Evolutionary conservation across 2,113 vertebrate genomes (phyloP), one percentile per base, ranked within the genome.

Genomic region (Chloropsis cyanopogon): DNA sequence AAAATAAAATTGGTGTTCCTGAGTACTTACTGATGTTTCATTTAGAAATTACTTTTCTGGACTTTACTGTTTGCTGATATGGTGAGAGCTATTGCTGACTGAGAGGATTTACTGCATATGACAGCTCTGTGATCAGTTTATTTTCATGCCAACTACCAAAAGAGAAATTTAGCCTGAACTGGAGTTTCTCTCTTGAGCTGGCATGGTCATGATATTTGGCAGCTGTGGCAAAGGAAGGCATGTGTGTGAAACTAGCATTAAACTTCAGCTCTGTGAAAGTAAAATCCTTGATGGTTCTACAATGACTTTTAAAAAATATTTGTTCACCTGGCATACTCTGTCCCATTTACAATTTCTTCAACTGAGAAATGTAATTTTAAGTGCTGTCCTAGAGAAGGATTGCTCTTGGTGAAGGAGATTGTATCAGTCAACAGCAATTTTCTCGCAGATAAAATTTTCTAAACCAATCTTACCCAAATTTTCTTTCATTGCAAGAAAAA

Each of bases 161-260:
- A 20, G 11, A 66, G 47, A 75, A 3, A 12, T 59, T 41, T 53
- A 46, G 13, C 18, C 9, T 71, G 42, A 65, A 63, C 7, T 73
- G 26, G 26, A 42, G 4, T 75, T 78, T 84, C 37, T 92, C 47
- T 33, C n/a, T 73, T 41, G 20, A 82, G 11, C 24, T 57, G 24
- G 9, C 14, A 4, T 4, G 4, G 18, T 9, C 2, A 0, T 26
- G 25, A 9, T 69, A 8, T 66, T 66, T 50, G 29, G 13, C 8
- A 59, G 11, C 12, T n/a, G 10, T 72, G 24, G 47, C 57, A 64
- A 54, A 72, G 31, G 41, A 84, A 31, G 3, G 6, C 6, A 4
- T 3, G 1, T 4, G 6, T 22, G 19, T 60, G 22, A 83, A 91
- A 46, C 20, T 26, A 44, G 14, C 5, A 23, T 23, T 41, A 82